These are phyloP conservation scores for Delphinus delphis DNA, from an alignment of 2,113 vertebrate genomes.

Conservation along the genomic window DNA sequence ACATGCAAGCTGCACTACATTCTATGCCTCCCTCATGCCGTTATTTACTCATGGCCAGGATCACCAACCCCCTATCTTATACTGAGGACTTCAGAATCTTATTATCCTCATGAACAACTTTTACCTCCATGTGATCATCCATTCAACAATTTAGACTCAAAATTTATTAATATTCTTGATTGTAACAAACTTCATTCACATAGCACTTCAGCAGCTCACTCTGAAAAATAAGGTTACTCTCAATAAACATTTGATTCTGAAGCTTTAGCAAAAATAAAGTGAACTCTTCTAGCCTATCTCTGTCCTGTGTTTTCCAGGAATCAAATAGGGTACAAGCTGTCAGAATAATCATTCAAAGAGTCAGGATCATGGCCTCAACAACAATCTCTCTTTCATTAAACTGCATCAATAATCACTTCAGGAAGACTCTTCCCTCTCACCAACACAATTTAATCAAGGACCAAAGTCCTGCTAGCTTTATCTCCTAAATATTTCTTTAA, in stretches of 20 bases:
- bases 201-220: background rate
- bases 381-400: background rate
- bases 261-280: background rate
- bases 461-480: background rate
- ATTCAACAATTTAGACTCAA: background rate
- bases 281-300: background rate
- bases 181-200: background rate
- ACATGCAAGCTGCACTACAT: background rate
- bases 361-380: background rate
- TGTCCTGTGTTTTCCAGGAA: background rate
- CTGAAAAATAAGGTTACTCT: background rate
- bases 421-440: background rate
- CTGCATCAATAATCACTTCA: background rate
- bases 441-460: background rate
- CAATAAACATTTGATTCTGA: background rate
- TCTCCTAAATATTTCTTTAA: background rate
- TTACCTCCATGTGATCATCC: background rate
- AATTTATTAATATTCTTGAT: background rate
- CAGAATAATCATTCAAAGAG: background rate
- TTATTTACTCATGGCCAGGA: background rate
- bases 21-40: background rate
- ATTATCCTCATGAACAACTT: background rate
- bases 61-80: background rate
- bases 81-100: background rate
- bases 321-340: background rate